Evolutionary conservation across 1,140 invertebrate genomes (phyloP).

Genomic region (Meloidogyne exigua): DNA sequence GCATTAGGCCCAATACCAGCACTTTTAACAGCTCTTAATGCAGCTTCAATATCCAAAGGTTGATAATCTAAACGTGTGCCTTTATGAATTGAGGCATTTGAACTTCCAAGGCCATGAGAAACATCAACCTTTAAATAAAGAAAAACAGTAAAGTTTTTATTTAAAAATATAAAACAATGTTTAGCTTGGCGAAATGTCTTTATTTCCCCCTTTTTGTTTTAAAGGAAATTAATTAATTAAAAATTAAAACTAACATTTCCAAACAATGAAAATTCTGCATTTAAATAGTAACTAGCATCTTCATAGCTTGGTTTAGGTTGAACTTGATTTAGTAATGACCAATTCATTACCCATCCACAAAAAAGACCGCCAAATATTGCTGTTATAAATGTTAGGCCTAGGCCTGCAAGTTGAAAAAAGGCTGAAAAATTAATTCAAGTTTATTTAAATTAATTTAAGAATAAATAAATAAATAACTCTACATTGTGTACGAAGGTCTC

Average conservation of each 20-base stretch:
- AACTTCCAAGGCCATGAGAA: not conserved
- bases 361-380: constrained; percentile 76
- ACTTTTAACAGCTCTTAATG: constrained; percentile 1
- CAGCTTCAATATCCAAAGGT: constrained; percentile 4
- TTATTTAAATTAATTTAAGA: not conserved
- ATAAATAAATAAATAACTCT: not conserved
- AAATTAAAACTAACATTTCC: constrained; percentile 48
- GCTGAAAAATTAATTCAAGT: constrained; percentile 65
- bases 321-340: constrained; percentile 55
- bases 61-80: not conserved
- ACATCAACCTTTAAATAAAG: not conserved
- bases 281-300: constrained; percentile 60
- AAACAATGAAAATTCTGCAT: constrained; percentile 56
- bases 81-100: not conserved
- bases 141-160: not conserved
- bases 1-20: not conserved
- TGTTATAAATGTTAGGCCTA: constrained; percentile 73
- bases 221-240: too few species aligned
- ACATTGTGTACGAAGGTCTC: constrained; percentile 72
- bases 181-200: too few species aligned
- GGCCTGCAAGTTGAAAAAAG: constrained; percentile 75
- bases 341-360: constrained; percentile 69
- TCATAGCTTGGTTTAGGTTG: constrained; percentile 50
- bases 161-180: not conserved
- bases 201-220: too few species aligned